Percentiles rank a stretch among this genome's conserved stretches.
phyloP scores from a whole-genome alignment of 2,113 vertebrate genomes.

The Zapornia atra region DNA sequence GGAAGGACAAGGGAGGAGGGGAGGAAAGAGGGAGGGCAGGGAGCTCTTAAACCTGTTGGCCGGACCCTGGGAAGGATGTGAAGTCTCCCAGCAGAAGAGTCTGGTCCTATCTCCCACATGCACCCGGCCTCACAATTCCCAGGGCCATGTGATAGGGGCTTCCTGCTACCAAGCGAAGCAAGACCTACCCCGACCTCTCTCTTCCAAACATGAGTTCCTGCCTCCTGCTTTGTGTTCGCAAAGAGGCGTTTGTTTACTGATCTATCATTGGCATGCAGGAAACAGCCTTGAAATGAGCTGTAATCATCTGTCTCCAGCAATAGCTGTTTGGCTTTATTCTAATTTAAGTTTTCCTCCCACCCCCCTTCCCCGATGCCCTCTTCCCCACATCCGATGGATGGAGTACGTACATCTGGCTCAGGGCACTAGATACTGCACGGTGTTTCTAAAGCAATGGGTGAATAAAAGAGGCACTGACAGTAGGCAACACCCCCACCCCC shows the following conservation, averaged over 20 bases:
- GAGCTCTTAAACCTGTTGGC: slow-evolving; percentile 15
- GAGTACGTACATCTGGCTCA: neutral
- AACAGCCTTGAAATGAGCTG: slow-evolving; percentile 73
- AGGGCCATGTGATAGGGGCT: slow-evolving; percentile 64
- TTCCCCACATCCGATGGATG: slow-evolving; percentile 17
- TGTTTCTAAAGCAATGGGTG: neutral
- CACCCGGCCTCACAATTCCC: slow-evolving; percentile 57
- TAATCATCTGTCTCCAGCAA: slow-evolving; percentile 71
- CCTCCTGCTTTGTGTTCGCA: slow-evolving; percentile 60
- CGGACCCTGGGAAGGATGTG: slow-evolving; percentile 45
- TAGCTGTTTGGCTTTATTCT: slow-evolving; percentile 64
- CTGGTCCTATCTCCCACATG: neutral
- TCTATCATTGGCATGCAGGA: slow-evolving; percentile 73
- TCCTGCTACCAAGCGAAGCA: slow-evolving; percentile 55
- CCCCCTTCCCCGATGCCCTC: neutral
- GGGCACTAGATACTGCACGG: accelerated
- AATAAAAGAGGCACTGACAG: neutral
- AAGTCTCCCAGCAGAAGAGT: slow-evolving; percentile 50
- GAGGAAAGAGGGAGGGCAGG: slow-evolving; percentile 17
- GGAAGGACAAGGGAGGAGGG: slow-evolving; percentile 30
- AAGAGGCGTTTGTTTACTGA: slow-evolving; percentile 75
- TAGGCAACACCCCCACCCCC: neutral
- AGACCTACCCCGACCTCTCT: slow-evolving; percentile 66
- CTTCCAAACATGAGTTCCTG: slow-evolving; percentile 65
- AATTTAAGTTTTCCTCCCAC: slow-evolving; percentile 56